These are phyloP conservation scores for Tetramorium bicarinatum DNA, from an alignment of 2,888 invertebrate genomes.

Conservation along the genomic window DNA sequence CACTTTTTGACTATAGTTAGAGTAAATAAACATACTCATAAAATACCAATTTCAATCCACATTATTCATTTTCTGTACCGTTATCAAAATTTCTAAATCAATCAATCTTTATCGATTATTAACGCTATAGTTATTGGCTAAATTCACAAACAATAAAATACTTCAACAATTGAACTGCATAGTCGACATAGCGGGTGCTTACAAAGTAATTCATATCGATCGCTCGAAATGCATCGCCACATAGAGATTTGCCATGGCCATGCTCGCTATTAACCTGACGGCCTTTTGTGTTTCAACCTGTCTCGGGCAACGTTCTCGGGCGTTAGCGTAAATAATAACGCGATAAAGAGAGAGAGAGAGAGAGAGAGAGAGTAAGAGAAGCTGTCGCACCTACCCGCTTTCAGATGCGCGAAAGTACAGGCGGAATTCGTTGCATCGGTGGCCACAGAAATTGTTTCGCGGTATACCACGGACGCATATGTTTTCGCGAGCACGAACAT, in stretches of 20 bases:
- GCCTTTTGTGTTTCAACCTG: slow-evolving; percentile 45
- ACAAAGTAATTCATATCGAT: slow-evolving; percentile 46
- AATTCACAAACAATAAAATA: slow-evolving; percentile 24
- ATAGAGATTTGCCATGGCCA: slow-evolving; percentile 7
- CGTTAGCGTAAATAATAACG: slow-evolving; percentile 47
- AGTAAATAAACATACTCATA: too few species aligned
- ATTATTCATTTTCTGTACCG: background rate
- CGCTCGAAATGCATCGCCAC: slow-evolving; percentile 5
- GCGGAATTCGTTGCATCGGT: slow-evolving; percentile 57
- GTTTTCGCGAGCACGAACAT: slow-evolving; percentile 54
- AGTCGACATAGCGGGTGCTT: background rate
- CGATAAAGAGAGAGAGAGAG: background rate
- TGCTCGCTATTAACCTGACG: slow-evolving; percentile 27
- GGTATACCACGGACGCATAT: slow-evolving; percentile 42
- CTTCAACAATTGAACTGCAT: background rate
- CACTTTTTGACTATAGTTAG: too few species aligned
- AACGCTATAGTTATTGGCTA: background rate
- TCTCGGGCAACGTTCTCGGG: slow-evolving; percentile 41
- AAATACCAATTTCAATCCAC: background rate
- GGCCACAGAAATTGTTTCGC: slow-evolving; percentile 53
- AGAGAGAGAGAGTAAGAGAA: slow-evolving; percentile 26
- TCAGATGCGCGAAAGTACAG: slow-evolving; percentile 44
- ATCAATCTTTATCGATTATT: background rate
- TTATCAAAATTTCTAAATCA: background rate
- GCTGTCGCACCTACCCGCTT: slow-evolving; percentile 32